Conservation (phyloP, 1,140 invertebrate genomes). For the Polypedilum vanderplanki region DNA sequence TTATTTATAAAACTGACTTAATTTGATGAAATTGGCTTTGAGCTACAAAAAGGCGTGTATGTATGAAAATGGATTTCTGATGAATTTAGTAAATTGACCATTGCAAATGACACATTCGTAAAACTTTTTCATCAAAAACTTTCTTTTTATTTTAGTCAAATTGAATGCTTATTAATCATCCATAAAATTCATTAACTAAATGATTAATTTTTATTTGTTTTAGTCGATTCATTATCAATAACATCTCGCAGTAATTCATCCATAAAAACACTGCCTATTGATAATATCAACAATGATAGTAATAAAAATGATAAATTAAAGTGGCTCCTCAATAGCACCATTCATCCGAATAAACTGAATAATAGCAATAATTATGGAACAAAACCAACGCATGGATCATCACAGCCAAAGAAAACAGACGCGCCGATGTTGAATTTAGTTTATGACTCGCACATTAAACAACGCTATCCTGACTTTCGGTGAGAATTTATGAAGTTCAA, state of each 20-base stretch:
- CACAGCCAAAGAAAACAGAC: slow-evolving; percentile 50
- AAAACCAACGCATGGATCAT: neutral
- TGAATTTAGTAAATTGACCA: no score
- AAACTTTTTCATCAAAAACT: no score
- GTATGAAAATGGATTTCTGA: no score
- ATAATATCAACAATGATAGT: neutral
- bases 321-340: neutral
- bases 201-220: no score
- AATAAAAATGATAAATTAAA: slow-evolving; percentile 29
- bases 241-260: slow-evolving; percentile 6
- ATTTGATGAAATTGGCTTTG: no score
- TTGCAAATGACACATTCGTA: no score
- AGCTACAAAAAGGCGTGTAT: no score
- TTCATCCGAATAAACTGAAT: neutral
- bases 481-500: neutral
- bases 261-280: neutral
- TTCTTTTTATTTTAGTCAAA: no score
- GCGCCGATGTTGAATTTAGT: slow-evolving; percentile 66
- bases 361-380: slow-evolving; percentile 16
- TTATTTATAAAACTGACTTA: no score
- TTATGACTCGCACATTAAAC: slow-evolving; percentile 54
- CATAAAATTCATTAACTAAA: no score
- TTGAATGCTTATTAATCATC: no score
- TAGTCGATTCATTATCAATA: neutral
- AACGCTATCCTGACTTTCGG: slow-evolving; percentile 21